A percentile compares a stretch with the other conserved stretches of the same genome.
These are phyloP conservation scores for Enteromius viviparus DNA, from an alignment of 2,797 vertebrate species.

Conservation along the genomic window DNA sequence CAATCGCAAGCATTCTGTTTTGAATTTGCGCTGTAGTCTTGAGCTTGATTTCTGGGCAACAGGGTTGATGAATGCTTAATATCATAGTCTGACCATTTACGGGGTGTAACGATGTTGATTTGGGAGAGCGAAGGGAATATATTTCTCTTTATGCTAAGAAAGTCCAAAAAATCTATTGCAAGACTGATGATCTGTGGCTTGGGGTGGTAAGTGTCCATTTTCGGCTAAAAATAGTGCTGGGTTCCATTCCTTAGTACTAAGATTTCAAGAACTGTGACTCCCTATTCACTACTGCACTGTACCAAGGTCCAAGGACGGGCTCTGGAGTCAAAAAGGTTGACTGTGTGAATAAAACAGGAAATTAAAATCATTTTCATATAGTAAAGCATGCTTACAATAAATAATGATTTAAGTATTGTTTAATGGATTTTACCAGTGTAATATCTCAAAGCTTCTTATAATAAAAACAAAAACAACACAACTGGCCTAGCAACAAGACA, in stretches of 20 bases:
- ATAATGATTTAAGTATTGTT: neutral
- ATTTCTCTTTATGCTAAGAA: constrained; percentile 26
- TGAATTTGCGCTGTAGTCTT: constrained; percentile 49
- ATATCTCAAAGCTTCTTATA: neutral
- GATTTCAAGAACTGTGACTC: constrained; percentile 18
- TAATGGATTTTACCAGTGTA: neutral
- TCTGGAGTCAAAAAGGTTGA: neutral
- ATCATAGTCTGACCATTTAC: constrained; percentile 35
- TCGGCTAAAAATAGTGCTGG: constrained; percentile 31
- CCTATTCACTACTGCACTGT: neutral
- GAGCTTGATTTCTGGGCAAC: constrained; percentile 35
- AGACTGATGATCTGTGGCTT: constrained; percentile 25
- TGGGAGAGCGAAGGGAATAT: constrained; percentile 27
- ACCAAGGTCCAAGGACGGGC: neutral
- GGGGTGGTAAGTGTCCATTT: constrained; percentile 29
- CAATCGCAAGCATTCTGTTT: constrained; percentile 74
- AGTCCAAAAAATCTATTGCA: constrained; percentile 1
- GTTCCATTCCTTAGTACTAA: neutral
- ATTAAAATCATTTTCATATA: neutral
- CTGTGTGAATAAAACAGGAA: neutral
- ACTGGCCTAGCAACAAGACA: neutral
- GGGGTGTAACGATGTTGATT: constrained; percentile 30
- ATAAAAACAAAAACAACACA: neutral
- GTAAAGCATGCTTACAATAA: no score
- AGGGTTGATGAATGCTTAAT: constrained; percentile 65